Conservation (phyloP, 2,888 invertebrate species). For the Lacanobia oleracea region DNA sequence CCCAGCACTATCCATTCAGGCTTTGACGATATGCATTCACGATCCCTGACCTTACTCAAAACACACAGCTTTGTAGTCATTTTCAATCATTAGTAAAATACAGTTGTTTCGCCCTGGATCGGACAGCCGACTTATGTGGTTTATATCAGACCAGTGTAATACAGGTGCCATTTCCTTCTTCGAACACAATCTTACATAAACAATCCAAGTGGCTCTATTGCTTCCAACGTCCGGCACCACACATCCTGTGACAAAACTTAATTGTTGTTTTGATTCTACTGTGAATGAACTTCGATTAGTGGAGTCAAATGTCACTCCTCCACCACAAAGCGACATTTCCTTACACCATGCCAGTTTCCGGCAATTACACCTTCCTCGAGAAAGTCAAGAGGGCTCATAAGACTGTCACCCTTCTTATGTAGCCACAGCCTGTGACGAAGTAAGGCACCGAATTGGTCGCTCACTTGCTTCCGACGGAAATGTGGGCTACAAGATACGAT, state of each 20-base stretch:
- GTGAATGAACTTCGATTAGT: constrained; percentile 86
- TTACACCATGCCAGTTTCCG: constrained; percentile 85
- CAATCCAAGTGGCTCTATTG: constrained; percentile 71
- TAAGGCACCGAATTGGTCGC: constrained; percentile 79
- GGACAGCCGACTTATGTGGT: not conserved
- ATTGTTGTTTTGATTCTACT: constrained; percentile 84
- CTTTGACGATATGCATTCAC: not conserved
- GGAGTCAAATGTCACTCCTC: constrained; percentile 88
- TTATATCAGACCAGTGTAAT: constrained; percentile 3
- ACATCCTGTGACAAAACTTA: constrained; percentile 85
- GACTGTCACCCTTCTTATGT: constrained; percentile 82
- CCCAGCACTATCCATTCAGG: not conserved
- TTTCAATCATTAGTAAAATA: constrained; percentile 1
- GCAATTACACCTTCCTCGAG: constrained; percentile 88
- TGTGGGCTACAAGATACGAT: constrained; percentile 79
- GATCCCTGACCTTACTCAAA: constrained; percentile 2
- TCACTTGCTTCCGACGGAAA: constrained; percentile 87
- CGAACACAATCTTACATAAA: constrained; percentile 50
- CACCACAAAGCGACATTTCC: constrained; percentile 85
- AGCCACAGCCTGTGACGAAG: constrained; percentile 86
- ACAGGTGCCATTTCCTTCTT: constrained; percentile 32
- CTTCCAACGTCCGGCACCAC: constrained; percentile 70
- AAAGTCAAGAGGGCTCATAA: constrained; percentile 79
- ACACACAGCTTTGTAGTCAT: not conserved
- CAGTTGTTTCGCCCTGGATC: not conserved